Percentiles rank a stretch among this genome's conserved stretches.
These are phyloP conservation scores for Apis florea DNA, from an alignment of 1,140 invertebrate species.

Conservation along the genomic window DNA sequence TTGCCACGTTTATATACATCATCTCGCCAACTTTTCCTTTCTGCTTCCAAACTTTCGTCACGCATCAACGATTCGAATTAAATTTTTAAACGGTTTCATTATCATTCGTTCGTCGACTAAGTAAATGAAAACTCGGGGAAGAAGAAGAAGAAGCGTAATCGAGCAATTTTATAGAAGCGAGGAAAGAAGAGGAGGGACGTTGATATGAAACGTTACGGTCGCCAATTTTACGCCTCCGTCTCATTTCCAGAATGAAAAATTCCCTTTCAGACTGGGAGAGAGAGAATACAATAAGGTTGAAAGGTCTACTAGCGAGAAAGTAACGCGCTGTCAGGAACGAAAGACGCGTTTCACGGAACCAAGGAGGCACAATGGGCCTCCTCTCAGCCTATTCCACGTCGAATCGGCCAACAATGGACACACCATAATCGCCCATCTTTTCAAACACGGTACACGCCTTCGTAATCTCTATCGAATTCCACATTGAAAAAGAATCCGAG, in stretches of 20 bases:
- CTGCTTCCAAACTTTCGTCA: no score
- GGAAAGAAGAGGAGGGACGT: not conserved
- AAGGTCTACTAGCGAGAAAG: not conserved
- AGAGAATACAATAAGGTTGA: not conserved
- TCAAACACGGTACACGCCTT: not conserved
- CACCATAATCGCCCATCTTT: not conserved
- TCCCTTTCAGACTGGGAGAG: not conserved
- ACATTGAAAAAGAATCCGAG: not conserved
- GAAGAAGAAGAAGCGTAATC: not conserved
- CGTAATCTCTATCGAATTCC: not conserved
- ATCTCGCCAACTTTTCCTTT: no score
- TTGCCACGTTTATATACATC: no score
- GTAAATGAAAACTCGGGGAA: not conserved
- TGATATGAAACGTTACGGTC: not conserved
- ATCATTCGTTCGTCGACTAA: no score
- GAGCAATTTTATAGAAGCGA: not conserved
- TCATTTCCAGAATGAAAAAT: not conserved
- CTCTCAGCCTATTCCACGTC: not conserved
- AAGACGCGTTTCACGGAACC: not conserved
- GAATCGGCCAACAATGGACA: conserved; percentile 16
- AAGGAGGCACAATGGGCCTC: not conserved
- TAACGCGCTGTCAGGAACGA: not conserved
- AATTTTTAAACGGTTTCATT: no score
- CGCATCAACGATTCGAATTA: no score
- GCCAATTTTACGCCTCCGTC: not conserved